A percentile compares a stretch with the other conserved stretches of the same genome.
Evolutionary conservation across 2,888 invertebrate genomes (phyloP).

Genomic region (Ecliptopera silaceata): DNA sequence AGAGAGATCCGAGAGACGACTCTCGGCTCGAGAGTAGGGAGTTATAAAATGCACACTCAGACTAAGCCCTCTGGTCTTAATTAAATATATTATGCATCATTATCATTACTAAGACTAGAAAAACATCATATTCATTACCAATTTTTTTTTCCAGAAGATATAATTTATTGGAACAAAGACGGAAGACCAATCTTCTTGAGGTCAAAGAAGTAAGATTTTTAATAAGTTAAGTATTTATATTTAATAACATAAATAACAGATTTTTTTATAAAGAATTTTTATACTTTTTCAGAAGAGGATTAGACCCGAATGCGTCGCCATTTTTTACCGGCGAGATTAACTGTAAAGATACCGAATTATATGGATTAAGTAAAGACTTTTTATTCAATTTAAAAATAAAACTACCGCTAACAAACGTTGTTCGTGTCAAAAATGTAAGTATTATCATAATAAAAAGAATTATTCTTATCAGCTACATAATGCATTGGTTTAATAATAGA

Average conservation of each 20-base stretch:
- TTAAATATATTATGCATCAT: no score
- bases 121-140: no score
- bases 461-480: no score
- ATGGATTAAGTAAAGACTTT: slow-evolving; percentile 1
- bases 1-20: no score
- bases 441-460: not conserved
- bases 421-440: slow-evolving; percentile 16
- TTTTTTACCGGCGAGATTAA: not conserved
- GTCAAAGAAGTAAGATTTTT: not conserved
- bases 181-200: not conserved
- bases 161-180: slow-evolving; percentile 1
- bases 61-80: no score
- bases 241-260: no score
- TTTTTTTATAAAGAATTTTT: not conserved
- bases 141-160: no score
- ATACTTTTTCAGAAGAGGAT: not conserved
- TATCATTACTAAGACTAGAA: no score
- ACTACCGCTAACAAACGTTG: not conserved
- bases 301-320: not conserved
- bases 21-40: no score
- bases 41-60: no score
- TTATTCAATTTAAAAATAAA: not conserved
- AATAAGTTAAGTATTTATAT: not conserved
- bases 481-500: no score
- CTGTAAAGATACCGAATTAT: not conserved